Evolutionary conservation across 2,888 invertebrate species (phyloP), one percentile per base, ranked within the genome.

Genomic region (Embidobia sp.): DNA sequence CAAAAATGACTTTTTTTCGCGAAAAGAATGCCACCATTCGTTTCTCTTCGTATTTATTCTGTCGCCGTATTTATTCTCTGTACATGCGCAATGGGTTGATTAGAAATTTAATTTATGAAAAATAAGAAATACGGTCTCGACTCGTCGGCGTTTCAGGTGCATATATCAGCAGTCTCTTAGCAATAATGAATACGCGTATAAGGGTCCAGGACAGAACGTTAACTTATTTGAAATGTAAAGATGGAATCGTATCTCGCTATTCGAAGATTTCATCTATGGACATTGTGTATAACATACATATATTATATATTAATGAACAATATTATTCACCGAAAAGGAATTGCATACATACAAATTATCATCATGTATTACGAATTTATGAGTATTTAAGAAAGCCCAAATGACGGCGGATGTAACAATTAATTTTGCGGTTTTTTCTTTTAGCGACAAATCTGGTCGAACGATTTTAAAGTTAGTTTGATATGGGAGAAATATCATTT

Each of bases 191-290:
- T 86, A 85, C 85, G 64, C 74, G 84, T 85, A 86, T 85, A 85
- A 85, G 86, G 85, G 72, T 75, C 77, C 77, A 79, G 64, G 61
- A 61, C 61, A 79, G 80, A 84, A 83, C 81, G 82, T 84, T 81
- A 85, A 87, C 87, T 87, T 85, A 87, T 87, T 87, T 87, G 86
- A 87, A 87, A 87, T 87, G 85, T 87, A 87, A 87, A 86, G 84
- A 86, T 83, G 82, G 79, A 81, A 51, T 78, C 79, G 75, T 72
- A 61, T 75, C 76, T 67, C 53, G 53, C 57, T 49, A 35, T 59
- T 75, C 44, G 67, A 44, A 76, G 78, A 78, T 79, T 79, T 76
- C 78, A 76, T 78, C 76, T 76, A 57, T 67, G 63, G 81, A 77
- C 82, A 83, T 80, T 80, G 82, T 81, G 84, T 81, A 82, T 82